phyloP scores from a whole-genome alignment of 1,140 invertebrate species.

The Sycophila sp. region DNA sequence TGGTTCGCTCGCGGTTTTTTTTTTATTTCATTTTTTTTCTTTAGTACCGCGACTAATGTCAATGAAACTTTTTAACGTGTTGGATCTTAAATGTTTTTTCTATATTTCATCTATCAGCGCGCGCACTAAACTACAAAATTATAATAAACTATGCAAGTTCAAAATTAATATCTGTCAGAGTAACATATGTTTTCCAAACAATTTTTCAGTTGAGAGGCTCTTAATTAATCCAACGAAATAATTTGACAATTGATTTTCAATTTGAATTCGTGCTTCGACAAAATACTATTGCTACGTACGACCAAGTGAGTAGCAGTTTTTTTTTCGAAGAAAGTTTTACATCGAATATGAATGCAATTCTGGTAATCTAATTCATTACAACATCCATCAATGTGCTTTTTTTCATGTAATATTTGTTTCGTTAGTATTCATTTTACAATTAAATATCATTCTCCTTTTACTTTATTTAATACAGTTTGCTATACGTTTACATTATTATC shows the following conservation, averaged over 20 bases:
- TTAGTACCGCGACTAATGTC: no score
- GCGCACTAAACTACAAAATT: not conserved
- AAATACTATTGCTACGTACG: constrained; percentile 18
- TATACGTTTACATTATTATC: constrained; percentile 58
- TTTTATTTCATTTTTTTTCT: not conserved
- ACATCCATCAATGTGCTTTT: constrained; percentile 60
- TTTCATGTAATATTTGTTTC: constrained; percentile 55
- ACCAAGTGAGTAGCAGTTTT: constrained; percentile 38
- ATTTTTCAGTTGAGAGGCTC: no score
- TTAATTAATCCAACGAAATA: no score
- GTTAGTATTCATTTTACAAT: constrained; percentile 57
- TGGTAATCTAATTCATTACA: constrained; percentile 59
- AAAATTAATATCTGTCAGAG: not conserved
- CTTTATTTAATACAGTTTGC: constrained; percentile 55
- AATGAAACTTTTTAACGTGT: no score
- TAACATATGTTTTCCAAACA: no score
- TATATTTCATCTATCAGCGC: not conserved
- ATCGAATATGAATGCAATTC: constrained; percentile 56
- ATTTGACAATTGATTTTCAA: not conserved
- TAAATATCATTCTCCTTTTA: constrained; percentile 53
- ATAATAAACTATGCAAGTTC: not conserved
- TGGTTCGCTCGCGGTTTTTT: not conserved
- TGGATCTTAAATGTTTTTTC: no score
- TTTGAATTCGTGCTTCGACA: not conserved
- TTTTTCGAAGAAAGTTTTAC: constrained; percentile 52